These are phyloP conservation scores for Macaca mulatta DNA, from an alignment of 2,113 vertebrate genomes.

Conservation along the genomic window DNA sequence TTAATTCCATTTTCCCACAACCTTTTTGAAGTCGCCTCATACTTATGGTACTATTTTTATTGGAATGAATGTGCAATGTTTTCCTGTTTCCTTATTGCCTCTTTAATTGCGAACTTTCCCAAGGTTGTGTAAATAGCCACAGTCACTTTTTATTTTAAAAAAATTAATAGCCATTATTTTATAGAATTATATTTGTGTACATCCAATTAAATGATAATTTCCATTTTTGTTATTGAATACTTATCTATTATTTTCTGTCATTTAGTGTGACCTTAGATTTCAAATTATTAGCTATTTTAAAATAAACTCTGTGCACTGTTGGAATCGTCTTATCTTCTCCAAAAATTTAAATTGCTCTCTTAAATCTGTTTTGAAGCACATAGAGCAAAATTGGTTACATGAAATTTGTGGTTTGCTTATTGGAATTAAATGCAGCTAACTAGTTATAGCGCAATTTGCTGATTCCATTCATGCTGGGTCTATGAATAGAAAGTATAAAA, in stretches of 20 bases:
- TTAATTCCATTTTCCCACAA: background rate
- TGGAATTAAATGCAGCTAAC: constrained; percentile 16
- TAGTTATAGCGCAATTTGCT: constrained; percentile 36
- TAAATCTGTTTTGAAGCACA: background rate
- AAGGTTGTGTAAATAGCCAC: background rate
- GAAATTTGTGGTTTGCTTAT: constrained; percentile 23
- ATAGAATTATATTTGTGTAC: constrained; percentile 2
- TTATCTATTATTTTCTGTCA: constrained; percentile 25
- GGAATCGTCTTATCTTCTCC: background rate
- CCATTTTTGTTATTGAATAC: background rate
- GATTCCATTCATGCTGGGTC: constrained; percentile 22
- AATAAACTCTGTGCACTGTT: background rate
- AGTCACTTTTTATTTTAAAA: constrained; percentile 26
- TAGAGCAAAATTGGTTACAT: background rate
- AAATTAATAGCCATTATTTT: constrained; percentile 24
- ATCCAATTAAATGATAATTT: constrained; percentile 7
- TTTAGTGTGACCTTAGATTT: constrained; percentile 8
- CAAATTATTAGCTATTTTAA: constrained; percentile 8
- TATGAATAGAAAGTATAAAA: constrained; percentile 44
- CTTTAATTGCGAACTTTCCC: constrained; percentile 26
- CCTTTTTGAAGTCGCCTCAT: background rate
- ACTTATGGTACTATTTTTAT: constrained; percentile 20
- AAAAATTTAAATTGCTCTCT: background rate
- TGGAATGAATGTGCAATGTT: constrained; percentile 4
- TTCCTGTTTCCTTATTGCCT: background rate